Conservation (phyloP, 2,888 invertebrate genomes). For the Herminia tarsipennalis region DNA sequence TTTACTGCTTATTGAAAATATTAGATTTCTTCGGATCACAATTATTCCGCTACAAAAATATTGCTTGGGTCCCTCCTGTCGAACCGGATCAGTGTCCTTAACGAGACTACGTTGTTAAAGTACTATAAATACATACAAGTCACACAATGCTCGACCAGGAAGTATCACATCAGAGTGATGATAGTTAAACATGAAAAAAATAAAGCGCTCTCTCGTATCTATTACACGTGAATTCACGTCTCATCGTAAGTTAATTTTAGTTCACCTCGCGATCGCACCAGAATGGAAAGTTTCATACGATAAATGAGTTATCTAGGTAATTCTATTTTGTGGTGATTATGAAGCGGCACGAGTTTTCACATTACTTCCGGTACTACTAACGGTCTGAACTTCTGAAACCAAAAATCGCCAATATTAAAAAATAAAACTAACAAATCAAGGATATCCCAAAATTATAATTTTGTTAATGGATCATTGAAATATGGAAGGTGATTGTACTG, state of each 20-base stretch:
- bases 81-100: slow-evolving; percentile 8
- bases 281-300: slow-evolving; percentile 64
- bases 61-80: background rate
- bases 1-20: slow-evolving; percentile 25
- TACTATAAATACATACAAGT: slow-evolving; percentile 23
- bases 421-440: too few relatives aligned
- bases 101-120: slow-evolving; percentile 18
- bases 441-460: too few relatives aligned
- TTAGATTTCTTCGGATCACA: slow-evolving; percentile 12
- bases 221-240: slow-evolving; percentile 59
- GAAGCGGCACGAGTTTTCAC: slow-evolving; percentile 15
- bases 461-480: too few relatives aligned
- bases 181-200: slow-evolving; percentile 32
- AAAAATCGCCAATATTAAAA: slow-evolving; percentile 7
- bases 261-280: slow-evolving; percentile 61
- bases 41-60: background rate
- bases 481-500: too few relatives aligned
- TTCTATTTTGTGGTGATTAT: slow-evolving; percentile 30
- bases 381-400: background rate
- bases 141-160: slow-evolving; percentile 25
- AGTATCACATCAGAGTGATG: slow-evolving; percentile 29
- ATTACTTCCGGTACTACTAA: slow-evolving; percentile 14
- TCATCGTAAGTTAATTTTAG: slow-evolving; percentile 68
- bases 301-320: slow-evolving; percentile 42
- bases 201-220: slow-evolving; percentile 46